Conservation (phyloP, 2,888 invertebrate species). For the Carpatolechia fugitivella region DNA sequence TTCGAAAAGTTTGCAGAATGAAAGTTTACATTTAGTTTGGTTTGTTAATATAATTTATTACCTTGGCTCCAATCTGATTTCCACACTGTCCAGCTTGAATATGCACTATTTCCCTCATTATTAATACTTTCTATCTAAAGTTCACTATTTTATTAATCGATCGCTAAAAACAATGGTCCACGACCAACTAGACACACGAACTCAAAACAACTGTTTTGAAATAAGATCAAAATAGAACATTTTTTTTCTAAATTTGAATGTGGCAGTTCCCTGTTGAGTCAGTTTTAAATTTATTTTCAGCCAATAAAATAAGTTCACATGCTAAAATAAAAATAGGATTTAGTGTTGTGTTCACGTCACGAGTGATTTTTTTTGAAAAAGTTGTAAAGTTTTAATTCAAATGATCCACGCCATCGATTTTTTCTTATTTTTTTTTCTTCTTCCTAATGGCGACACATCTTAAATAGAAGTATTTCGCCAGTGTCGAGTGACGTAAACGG, state of each 20-base stretch:
- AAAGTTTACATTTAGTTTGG: too few relatives aligned
- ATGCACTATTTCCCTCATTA: constrained; percentile 90
- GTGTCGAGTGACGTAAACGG: too few relatives aligned
- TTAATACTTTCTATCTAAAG: constrained; percentile 24
- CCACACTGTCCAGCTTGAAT: constrained; percentile 90
- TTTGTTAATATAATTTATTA: constrained; percentile 28
- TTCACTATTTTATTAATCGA: neutral
- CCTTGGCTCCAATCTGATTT: constrained; percentile 74
- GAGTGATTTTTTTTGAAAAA: too few relatives aligned
- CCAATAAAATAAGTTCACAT: too few relatives aligned
- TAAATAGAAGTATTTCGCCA: too few relatives aligned
- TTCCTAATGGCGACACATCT: too few relatives aligned
- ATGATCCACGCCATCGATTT: too few relatives aligned
- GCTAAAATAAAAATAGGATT: too few relatives aligned
- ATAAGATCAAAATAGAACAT: neutral
- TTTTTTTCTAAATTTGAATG: constrained; percentile 5
- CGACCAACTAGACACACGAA: constrained; percentile 53
- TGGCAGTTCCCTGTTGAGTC: neutral
- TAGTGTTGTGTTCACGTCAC: too few relatives aligned
- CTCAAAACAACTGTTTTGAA: constrained; percentile 40
- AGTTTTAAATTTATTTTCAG: neutral
- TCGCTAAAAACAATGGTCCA: constrained; percentile 25
- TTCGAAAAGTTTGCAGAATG: too few relatives aligned
- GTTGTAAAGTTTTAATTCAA: too few relatives aligned
- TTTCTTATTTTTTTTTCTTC: too few relatives aligned